Conservation (phyloP, 2,888 invertebrate species). For the Sycophila texana region DNA sequence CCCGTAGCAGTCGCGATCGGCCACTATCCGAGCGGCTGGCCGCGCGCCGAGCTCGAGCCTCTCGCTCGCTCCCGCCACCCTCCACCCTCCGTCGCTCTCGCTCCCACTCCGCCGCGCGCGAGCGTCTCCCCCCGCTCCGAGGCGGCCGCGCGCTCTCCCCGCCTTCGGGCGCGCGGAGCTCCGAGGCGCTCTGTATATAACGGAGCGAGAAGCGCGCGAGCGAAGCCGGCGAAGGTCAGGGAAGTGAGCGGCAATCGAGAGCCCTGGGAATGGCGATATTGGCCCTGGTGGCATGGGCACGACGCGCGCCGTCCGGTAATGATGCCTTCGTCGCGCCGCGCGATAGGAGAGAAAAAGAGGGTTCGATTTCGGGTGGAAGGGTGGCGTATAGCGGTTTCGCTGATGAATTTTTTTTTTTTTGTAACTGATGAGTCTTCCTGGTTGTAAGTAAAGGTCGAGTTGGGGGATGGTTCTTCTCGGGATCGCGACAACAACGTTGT, state of each 20-base stretch:
- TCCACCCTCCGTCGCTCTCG: not conserved
- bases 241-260: constrained; percentile 51
- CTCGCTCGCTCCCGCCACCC: constrained; percentile 37
- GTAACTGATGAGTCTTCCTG: no score
- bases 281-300: no score
- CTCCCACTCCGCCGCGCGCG: constrained; percentile 18
- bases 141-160: constrained; percentile 14
- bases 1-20: constrained; percentile 58
- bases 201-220: constrained; percentile 8
- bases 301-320: no score
- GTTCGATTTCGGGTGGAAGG: no score
- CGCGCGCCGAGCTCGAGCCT: constrained; percentile 55
- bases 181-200: not conserved
- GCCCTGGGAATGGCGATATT: constrained; percentile 49
- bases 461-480: no score
- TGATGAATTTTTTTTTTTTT: no score
- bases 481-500: no score
- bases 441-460: no score
- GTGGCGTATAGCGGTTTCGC: no score
- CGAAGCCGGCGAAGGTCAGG: constrained; percentile 51
- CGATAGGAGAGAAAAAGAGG: no score
- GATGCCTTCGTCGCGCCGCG: no score
- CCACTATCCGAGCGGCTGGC: constrained; percentile 43
- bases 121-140: constrained; percentile 12
- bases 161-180: constrained; percentile 15